These are phyloP conservation scores for Crotalus tigris DNA, from an alignment of 2,113 vertebrate species.

Conservation along the genomic window DNA sequence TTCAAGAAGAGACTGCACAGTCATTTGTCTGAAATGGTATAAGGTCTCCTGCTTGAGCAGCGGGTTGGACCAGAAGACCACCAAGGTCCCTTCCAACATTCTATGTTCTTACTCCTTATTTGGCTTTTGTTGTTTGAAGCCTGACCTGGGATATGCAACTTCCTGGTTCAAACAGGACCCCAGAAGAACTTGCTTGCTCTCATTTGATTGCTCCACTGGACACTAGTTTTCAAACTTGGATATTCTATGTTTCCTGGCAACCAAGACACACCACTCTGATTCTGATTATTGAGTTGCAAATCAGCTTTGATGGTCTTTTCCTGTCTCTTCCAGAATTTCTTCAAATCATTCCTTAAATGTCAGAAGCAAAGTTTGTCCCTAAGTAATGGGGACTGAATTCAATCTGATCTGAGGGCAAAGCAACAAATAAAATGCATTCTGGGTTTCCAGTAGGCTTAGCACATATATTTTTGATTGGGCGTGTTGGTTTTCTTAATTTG, in stretches of 20 bases:
- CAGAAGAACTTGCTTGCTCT: not conserved
- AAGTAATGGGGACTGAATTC: not conserved
- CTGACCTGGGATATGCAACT: not conserved
- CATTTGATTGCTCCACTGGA: too few relatives aligned
- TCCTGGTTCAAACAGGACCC: not conserved
- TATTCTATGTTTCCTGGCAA: conserved; percentile 24
- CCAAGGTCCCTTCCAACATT: not conserved
- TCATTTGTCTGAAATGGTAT: not conserved
- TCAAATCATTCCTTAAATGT: not conserved
- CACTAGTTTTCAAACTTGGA: not conserved
- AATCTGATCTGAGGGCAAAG: not conserved
- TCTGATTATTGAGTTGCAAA: not conserved
- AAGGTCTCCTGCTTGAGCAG: not conserved
- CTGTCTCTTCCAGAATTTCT: not conserved
- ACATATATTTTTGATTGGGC: not conserved
- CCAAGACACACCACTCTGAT: not conserved
- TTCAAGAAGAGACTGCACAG: not conserved
- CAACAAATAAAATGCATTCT: not conserved
- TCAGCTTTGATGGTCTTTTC: not conserved
- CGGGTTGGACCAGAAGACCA: not conserved
- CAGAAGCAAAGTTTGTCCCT: not conserved
- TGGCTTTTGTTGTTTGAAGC: not conserved
- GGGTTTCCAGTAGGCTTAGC: not conserved
- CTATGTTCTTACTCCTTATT: not conserved
- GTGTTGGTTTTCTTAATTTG: not conserved